Evolutionary conservation across 2,888 invertebrate genomes (phyloP).

Genomic region (Ectemnius lituratus): DNA sequence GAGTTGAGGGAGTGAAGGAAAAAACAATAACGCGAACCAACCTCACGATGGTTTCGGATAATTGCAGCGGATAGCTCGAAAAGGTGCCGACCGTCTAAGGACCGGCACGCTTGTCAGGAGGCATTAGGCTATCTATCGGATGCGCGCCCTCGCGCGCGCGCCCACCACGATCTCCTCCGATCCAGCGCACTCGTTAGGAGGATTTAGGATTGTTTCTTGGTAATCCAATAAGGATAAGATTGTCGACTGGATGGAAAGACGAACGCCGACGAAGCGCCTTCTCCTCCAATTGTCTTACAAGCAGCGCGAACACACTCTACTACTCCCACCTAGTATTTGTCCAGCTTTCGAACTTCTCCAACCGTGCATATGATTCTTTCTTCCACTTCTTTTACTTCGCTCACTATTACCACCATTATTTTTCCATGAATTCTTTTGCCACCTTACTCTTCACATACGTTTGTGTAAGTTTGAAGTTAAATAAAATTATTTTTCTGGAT

Average conservation of each 20-base stretch:
- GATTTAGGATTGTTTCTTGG: conserved; percentile 68
- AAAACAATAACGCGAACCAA: conserved; percentile 51
- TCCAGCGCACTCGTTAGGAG: conserved; percentile 62
- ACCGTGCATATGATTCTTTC: neutral
- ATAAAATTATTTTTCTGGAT: no score
- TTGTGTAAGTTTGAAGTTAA: no score
- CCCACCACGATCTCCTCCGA: conserved; percentile 34
- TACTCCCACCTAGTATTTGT: neutral
- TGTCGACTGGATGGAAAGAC: conserved; percentile 27
- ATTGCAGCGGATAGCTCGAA: conserved; percentile 72
- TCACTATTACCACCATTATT: neutral
- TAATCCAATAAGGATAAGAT: conserved; percentile 71
- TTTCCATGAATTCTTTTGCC: no score
- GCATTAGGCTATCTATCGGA: conserved; percentile 66
- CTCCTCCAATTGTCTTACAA: conserved; percentile 21
- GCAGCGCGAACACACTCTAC: neutral
- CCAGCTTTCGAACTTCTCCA: neutral
- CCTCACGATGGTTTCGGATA: conserved; percentile 67
- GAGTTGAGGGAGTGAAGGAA: conserved; percentile 15
- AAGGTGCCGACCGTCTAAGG: conserved; percentile 65
- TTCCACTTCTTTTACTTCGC: neutral
- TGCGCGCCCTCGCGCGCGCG: conserved; percentile 46
- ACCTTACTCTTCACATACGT: no score
- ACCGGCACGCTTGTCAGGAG: conserved; percentile 67
- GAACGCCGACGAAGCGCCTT: neutral